Evolutionary conservation across 2,888 invertebrate species (phyloP), one percentile per base, ranked within the genome.

Genomic region (Glyphotaelius pellucidus): DNA sequence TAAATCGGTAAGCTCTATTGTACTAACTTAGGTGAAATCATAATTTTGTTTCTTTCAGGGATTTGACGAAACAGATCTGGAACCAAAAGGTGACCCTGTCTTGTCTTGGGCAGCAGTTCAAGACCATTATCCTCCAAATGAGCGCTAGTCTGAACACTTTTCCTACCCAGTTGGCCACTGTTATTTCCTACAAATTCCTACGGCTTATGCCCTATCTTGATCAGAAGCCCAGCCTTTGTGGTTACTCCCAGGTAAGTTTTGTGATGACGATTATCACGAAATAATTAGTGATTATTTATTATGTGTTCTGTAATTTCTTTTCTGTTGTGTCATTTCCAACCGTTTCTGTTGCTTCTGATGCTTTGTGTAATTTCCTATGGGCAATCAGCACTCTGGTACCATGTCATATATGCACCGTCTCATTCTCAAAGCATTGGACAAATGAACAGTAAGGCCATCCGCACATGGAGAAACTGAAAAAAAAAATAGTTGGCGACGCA

Each of bases 181-280:
- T 87, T n/a, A 30, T 38, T 84, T 67, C 87, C 9, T 32, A 86
- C 2, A 83, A 1, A 31, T 32, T 86, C 42, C 31, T 14, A 31
- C 19, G 47, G 15, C 86, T 80, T 79, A 86, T 90, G n/a, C 90
- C 90, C 25, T 85, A 47, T 38, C 12, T 90, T 15, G 79, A 87
- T n/a, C 86, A 86, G 15, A 90, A 90, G 38, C 90, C 90, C n/a
- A 52, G 31, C 42, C 67, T 35, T 11, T 90, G 90, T 19, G 19
- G 31, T 35, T 31, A 32, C 11, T 85, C 90, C 15, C 84, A 85
- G 87, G 90, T 90, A 86, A 86, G n/a, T 87, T 31, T 31, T 47
- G n/a, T 81, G 19, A 85, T n/a, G 42, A 32, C 32, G 67, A 52
- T 32, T 79, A 14, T 31, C 2, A 31, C 11, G 31, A 30, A n/a